Evolutionary conservation across 2,888 invertebrate genomes (phyloP).

Genomic region (Platypus cylindrus): DNA sequence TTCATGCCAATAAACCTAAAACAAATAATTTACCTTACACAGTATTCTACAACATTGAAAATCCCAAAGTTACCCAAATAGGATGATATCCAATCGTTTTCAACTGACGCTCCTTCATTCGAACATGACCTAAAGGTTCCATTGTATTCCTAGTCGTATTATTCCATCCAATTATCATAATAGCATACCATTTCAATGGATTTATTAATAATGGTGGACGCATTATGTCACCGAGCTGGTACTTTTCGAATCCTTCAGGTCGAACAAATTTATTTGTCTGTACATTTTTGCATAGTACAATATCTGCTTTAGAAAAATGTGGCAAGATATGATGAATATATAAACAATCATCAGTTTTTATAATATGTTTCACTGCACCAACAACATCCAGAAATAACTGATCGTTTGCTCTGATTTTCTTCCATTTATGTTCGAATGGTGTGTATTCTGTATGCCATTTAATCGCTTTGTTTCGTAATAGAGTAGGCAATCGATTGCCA

Average conservation of each 20-base stretch:
- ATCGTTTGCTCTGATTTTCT: conserved; percentile 44
- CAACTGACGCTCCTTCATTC: conserved; percentile 53
- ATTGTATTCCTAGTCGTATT: conserved; percentile 40
- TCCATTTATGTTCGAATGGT: conserved; percentile 39
- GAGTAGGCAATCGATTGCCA: conserved; percentile 42
- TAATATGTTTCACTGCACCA: conserved; percentile 36
- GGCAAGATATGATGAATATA: conserved; percentile 50
- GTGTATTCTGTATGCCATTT: conserved; percentile 49
- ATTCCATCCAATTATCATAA: conserved; percentile 51
- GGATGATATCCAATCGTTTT: conserved; percentile 45
- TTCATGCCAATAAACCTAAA: conserved; percentile 24
- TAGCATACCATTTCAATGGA: conserved; percentile 38
- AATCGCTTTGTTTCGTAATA: conserved; percentile 38
- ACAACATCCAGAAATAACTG: conserved; percentile 45
- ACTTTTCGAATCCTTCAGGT: conserved; percentile 35
- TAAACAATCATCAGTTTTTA: conserved; percentile 40
- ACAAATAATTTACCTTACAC: conserved; percentile 7
- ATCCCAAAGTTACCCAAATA: conserved; percentile 36
- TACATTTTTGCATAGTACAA: conserved; percentile 34
- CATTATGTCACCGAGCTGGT: conserved; percentile 39
- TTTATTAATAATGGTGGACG: conserved; percentile 18
- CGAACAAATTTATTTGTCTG: conserved; percentile 39
- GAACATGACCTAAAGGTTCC: conserved; percentile 42
- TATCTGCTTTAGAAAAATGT: conserved; percentile 52
- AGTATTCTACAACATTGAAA: not conserved